Conservation (phyloP, 2,113 vertebrate genomes). For the Myanophis thanlyinensis region DNA sequence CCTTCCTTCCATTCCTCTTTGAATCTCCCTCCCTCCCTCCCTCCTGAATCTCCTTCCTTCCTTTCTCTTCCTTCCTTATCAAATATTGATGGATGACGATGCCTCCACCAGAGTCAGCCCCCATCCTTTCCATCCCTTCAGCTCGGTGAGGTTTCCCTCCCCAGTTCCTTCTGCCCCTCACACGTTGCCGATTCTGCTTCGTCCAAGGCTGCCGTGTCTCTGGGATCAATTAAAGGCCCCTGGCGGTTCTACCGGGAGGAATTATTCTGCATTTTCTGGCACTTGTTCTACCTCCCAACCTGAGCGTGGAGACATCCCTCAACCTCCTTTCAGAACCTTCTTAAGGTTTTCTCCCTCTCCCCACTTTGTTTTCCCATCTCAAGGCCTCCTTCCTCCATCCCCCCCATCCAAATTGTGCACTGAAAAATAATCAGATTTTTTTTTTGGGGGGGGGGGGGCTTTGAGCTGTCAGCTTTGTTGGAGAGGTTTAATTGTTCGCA, state of each 20-base stretch:
- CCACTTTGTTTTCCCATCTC: constrained; percentile 15
- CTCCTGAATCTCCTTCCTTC: not conserved
- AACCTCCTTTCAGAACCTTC: constrained; percentile 55
- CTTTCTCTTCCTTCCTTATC: no score
- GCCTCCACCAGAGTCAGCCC: not conserved
- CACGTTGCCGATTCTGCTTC: constrained; percentile 16
- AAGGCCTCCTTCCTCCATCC: constrained; percentile 20
- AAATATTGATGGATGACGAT: not conserved
- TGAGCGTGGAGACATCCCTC: constrained; percentile 48
- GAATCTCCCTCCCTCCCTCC: not conserved
- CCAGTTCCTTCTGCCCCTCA: not conserved
- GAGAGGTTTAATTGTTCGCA: not conserved
- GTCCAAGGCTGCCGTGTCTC: constrained; percentile 47
- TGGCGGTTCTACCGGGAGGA: constrained; percentile 39
- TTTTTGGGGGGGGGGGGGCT: accelerated
- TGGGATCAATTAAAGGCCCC: constrained; percentile 67
- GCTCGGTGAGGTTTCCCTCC: not conserved
- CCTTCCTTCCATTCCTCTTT: not conserved
- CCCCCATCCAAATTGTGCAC: not conserved
- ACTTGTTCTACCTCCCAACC: constrained; percentile 51
- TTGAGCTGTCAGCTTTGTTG: not conserved
- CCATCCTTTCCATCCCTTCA: not conserved
- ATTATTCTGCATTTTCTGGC: constrained; percentile 52
- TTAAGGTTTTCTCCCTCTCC: constrained; percentile 18
- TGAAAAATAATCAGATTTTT: constrained; percentile 10